Percentiles rank a stretch among this genome's conserved stretches.
Evolutionary conservation across 2,113 vertebrate genomes (phyloP).

Genomic region (Sorex fumeus): DNA sequence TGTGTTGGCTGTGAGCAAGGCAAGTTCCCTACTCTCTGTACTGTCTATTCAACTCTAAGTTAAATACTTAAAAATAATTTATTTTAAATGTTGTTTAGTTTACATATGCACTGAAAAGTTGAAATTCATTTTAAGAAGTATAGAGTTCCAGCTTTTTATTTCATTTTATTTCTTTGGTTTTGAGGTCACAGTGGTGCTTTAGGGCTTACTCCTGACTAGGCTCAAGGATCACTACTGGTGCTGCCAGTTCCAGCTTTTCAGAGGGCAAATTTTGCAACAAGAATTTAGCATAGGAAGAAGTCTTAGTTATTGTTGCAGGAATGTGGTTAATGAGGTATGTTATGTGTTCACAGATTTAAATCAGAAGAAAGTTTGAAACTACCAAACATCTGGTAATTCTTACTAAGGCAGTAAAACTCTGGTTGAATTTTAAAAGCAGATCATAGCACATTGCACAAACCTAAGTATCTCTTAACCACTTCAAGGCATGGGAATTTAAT

Average conservation of each 20-base stretch:
- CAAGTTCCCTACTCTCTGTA: too few relatives aligned
- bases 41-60: background rate
- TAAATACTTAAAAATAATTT: background rate
- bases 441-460: accelerated
- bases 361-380: background rate
- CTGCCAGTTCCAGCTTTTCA: background rate
- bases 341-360: background rate
- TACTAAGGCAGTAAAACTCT: background rate
- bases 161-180: too few relatives aligned
- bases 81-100: background rate
- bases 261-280: background rate
- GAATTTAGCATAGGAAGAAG: background rate
- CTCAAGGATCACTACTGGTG: too few relatives aligned
- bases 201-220: too few relatives aligned
- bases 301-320: background rate
- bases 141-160: too few relatives aligned
- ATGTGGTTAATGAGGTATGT: background rate
- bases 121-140: background rate
- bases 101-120: background rate
- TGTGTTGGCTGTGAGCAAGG: too few relatives aligned
- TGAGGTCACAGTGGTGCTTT: too few relatives aligned
- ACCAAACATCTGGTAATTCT: background rate
- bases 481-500: background rate
- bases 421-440: background rate
- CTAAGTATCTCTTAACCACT: accelerated